These are phyloP conservation scores for Pachymerium ferrugineum DNA, from an alignment of 2,888 invertebrate genomes.

Conservation along the genomic window DNA sequence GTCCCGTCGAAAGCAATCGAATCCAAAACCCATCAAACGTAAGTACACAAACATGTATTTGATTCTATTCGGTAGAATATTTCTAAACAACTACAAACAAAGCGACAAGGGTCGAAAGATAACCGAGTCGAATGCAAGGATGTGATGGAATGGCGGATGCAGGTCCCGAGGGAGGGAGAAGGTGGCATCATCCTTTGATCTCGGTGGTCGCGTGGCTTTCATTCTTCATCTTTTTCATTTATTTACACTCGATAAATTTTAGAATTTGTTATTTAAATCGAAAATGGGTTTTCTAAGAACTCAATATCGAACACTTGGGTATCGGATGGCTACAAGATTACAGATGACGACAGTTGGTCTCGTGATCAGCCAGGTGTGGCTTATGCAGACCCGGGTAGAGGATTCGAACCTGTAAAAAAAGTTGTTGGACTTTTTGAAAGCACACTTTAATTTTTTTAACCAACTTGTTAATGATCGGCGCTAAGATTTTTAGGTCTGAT, in stretches of 20 bases:
- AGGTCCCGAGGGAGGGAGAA: conserved; percentile 19
- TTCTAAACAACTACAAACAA: too few species aligned
- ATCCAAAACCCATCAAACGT: conserved; percentile 32
- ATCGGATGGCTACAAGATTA: conserved; percentile 27
- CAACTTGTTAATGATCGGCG: too few species aligned
- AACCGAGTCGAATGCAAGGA: conserved; percentile 16
- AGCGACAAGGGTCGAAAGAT: too few species aligned
- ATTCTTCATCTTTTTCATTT: conserved; percentile 3
- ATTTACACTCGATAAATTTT: not conserved
- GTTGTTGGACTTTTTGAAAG: not conserved
- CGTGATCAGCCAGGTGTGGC: conserved; percentile 33
- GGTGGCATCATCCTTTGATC: conserved; percentile 29
- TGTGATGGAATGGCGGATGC: conserved; percentile 34
- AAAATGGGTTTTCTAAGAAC: not conserved
- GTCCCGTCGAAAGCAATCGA: conserved; percentile 33
- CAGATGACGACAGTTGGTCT: conserved; percentile 29
- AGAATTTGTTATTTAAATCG: too few species aligned
- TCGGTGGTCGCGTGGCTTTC: conserved; percentile 4
- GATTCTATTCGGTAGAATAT: too few species aligned
- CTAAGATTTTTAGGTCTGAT: too few species aligned
- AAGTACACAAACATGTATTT: conserved; percentile 3
- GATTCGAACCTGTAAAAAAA: conserved; percentile 16
- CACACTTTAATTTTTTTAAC: too few species aligned
- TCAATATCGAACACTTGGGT: not conserved
- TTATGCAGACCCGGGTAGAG: conserved; percentile 10